These are phyloP conservation scores for Pelvicachromis taeniatus DNA, from an alignment of 2,113 vertebrate genomes.

Conservation along the genomic window DNA sequence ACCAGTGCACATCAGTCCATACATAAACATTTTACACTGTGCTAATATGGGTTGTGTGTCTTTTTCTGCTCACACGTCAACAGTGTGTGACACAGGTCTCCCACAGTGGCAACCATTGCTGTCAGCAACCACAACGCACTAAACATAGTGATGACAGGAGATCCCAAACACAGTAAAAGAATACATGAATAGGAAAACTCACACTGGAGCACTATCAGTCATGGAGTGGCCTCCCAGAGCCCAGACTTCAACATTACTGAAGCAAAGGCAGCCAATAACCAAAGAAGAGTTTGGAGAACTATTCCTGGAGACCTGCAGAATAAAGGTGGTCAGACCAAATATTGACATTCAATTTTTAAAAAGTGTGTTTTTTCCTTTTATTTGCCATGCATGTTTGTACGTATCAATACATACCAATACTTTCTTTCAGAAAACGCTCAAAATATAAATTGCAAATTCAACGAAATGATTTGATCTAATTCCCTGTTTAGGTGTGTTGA, in stretches of 20 bases:
- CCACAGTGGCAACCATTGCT: neutral
- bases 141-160: neutral
- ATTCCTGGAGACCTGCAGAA: neutral
- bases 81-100: neutral
- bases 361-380: neutral
- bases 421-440: neutral
- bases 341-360: fast-evolving
- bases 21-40: neutral
- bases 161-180: neutral
- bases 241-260: neutral
- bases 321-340: neutral
- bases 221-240: neutral
- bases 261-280: neutral
- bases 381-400: neutral
- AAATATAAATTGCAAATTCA: neutral
- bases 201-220: neutral
- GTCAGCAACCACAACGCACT: neutral
- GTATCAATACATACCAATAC: neutral
- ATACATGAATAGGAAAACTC: neutral
- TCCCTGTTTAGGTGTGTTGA: neutral
- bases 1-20: neutral
- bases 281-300: neutral
- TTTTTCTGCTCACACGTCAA: neutral
- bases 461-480: neutral
- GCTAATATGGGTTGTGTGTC: neutral